Base-by-base conservation (phyloP, 2,113 vertebrate genomes). In the Phrynosoma blainvillii region DNA sequence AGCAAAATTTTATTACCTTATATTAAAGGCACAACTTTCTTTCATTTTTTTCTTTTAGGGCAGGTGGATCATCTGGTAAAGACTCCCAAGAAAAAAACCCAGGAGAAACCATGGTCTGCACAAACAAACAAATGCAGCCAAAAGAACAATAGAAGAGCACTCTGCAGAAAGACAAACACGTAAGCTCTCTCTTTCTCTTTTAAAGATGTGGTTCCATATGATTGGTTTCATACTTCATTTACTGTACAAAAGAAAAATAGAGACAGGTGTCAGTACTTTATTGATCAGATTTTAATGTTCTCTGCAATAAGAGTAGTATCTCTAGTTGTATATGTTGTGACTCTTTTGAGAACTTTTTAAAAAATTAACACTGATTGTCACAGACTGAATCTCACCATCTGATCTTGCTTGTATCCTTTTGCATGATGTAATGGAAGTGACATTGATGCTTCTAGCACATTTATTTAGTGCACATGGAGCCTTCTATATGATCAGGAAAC, bases 131-230 rank as follows among this genome's bases (percentile, higher is more conserved):
- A 75, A 1, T 20, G 0, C 74, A 52, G 52, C 87, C 42, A 84
- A n/a, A 90, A 74, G 93, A 88, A 94, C 88, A 80, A 36, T 84
- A 65, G 70, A 85, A 68, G 71, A 81, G 20, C 21, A 90, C 84
- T 79, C 66, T 47, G 87, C 70, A 66, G 91, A 92, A 94, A 84
- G 93, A 87, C 89, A 91, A 85, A 84, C 84, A 70, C 66, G 30
- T 32, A 54, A 21, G 2, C 68, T 52, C 74, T 52, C 74, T 23
- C 47, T 52, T 32, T 79, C 56, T 20, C 27, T 32, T 81, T 81
- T 47, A 52, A 16, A 54, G 0, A 5, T 23, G 6, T 5, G 30
- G 71, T 85, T 62, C 75, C 0, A 32, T 71, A 79, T 40, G 65
- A 6, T 71, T 14, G 56, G 25, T 7, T 70, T 85, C 25, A 80